phyloP scores from a whole-genome alignment of 1,140 invertebrate species.

The Lepidurus apus region DNA sequence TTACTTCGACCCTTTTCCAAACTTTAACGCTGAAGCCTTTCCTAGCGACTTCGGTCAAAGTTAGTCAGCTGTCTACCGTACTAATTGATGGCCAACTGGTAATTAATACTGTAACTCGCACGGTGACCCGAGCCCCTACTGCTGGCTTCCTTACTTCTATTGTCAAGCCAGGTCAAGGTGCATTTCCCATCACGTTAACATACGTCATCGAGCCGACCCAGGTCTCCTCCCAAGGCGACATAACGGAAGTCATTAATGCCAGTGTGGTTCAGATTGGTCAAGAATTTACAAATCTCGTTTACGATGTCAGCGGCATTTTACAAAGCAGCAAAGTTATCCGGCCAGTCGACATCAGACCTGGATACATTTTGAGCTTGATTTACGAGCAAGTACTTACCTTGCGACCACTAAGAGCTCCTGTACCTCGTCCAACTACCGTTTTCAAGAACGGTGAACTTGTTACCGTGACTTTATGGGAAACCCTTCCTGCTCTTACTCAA shows the following conservation, averaged over 20 bases:
- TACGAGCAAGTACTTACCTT: not conserved
- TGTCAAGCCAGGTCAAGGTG: not conserved
- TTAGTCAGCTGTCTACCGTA: not conserved
- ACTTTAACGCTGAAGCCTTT: not conserved
- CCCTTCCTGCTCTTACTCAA: not conserved
- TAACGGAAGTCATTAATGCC: not conserved
- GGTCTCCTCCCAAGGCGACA: not conserved
- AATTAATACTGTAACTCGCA: not conserved
- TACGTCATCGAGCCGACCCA: conserved; percentile 8
- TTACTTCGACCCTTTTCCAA: not conserved
- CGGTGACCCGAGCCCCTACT: not conserved
- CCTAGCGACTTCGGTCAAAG: not conserved
- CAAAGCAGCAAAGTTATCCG: not conserved
- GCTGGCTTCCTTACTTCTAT: not conserved
- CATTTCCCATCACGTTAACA: not conserved
- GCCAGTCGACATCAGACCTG: not conserved
- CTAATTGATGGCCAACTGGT: not conserved
- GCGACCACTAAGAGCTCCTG: not conserved
- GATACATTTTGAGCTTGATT: not conserved
- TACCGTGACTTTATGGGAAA: not conserved
- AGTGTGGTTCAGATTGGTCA: not conserved
- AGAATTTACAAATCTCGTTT: not conserved
- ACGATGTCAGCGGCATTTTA: not conserved
- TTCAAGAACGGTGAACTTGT: not conserved
- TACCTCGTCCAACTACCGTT: conserved; percentile 6